These are phyloP conservation scores for Spea hammondii DNA, from an alignment of 2,797 vertebrate genomes.

Conservation along the genomic window DNA sequence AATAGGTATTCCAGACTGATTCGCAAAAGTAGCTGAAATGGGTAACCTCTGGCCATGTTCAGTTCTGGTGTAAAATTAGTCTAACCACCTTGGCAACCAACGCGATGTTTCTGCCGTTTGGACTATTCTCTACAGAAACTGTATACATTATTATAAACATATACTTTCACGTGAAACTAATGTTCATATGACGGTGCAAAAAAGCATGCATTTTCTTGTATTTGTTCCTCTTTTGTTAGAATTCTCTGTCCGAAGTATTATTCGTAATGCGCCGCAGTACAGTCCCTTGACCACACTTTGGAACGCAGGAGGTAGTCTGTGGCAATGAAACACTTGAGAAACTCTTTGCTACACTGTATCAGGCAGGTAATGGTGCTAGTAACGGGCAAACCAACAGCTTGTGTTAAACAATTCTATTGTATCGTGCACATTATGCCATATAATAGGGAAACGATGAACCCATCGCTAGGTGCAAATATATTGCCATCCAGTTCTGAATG, in stretches of 20 bases:
- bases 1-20: too few species aligned
- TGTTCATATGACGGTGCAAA: background rate
- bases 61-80: too few species aligned
- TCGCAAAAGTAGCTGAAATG: too few species aligned
- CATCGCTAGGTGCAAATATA: conserved; percentile 7
- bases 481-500: background rate
- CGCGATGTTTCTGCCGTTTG: too few species aligned
- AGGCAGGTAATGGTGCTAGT: conserved; percentile 22
- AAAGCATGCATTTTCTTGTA: background rate
- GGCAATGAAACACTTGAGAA: conserved; percentile 18
- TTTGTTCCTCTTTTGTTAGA: background rate
- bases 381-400: conserved; percentile 12
- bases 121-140: too few species aligned
- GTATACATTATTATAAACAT: too few species aligned
- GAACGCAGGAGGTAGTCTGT: conserved; percentile 14
- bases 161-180: too few species aligned
- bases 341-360: conserved; percentile 14
- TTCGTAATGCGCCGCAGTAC: conserved; percentile 11
- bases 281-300: background rate
- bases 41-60: too few species aligned
- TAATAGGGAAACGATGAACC: conserved; percentile 15
- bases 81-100: too few species aligned
- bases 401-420: conserved; percentile 11
- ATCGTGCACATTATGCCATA: conserved; percentile 7
- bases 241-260: background rate